Evolutionary conservation across 2,888 invertebrate genomes (phyloP).

Genomic region (Drosophila dives): DNA sequence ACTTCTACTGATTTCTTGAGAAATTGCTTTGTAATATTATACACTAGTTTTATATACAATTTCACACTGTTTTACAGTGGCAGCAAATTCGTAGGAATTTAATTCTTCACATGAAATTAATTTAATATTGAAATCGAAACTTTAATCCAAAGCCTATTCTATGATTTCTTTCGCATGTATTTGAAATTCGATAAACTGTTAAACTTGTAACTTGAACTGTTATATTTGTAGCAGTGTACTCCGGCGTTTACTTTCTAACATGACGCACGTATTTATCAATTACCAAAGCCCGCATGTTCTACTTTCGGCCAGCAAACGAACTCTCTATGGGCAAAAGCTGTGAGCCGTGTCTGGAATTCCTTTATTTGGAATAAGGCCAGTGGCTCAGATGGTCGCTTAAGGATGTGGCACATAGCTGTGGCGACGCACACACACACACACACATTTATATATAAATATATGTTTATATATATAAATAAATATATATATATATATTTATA

Average conservation of each 20-base stretch:
- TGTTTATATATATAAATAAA: not conserved
- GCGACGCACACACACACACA: slow-evolving; percentile 23
- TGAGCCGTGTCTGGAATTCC: slow-evolving; percentile 56
- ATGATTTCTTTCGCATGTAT: too few species aligned
- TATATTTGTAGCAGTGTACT: slow-evolving; percentile 32
- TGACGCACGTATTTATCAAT: slow-evolving; percentile 68
- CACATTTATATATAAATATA: not conserved
- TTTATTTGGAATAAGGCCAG: slow-evolving; percentile 71
- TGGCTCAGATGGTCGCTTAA: slow-evolving; percentile 66
- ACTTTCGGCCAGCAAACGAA: slow-evolving; percentile 51
- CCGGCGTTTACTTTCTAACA: slow-evolving; percentile 70
- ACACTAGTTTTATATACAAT: slow-evolving; percentile 2
- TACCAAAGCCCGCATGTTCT: slow-evolving; percentile 64
- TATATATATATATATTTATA: not conserved
- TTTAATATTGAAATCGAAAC: not conserved
- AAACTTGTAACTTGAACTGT: not conserved
- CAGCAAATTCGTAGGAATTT: slow-evolving; percentile 1
- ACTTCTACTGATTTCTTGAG: slow-evolving; percentile 21
- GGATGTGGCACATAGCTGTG: slow-evolving; percentile 60
- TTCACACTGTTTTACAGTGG: slow-evolving; percentile 20
- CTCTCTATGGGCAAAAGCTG: slow-evolving; percentile 60
- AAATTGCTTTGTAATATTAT: slow-evolving; percentile 13
- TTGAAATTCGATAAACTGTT: not conserved
- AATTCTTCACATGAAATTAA: too few species aligned
- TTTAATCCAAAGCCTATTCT: not conserved